Evolutionary conservation across 1,140 invertebrate species (phyloP), one percentile per base, ranked within the genome.

Genomic region (Euura lappo): DNA sequence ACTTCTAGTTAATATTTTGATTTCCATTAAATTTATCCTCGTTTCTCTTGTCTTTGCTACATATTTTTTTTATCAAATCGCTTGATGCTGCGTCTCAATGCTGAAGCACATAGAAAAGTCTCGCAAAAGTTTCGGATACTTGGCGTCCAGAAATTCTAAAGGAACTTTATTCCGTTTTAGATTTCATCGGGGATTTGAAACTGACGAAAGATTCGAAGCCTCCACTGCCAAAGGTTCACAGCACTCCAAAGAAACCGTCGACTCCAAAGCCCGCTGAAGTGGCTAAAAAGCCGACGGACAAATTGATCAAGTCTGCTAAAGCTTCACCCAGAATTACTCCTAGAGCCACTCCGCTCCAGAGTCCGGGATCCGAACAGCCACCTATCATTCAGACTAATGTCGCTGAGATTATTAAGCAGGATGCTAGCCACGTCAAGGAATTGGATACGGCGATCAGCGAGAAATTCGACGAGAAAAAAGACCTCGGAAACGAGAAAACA

Each of bases 311-410:
- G 73, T 87, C 83, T 69, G 79, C 85, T n/a, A 87, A 84, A 78
- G 84, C 86, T 6, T 89, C 88, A 3, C 87, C 88, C 2, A 84
- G 88, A 45, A 80, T 83, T 66, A 90, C 89, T 11, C 89, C 90
- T 5, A 89, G 86, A 74, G 87, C 88, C 42, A 91, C 90, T 46
- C 90, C 90, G 3, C 75, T 90, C 65, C 89, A 90, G 71, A 91
- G 90, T 75, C 90, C 90, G 0, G 86, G 86, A 3, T 81, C 84
- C 44, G 90, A 91, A 76, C 81, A 85, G 64, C 82, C 83, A 7
- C 80, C 85, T 1, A 74, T 86, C 6, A 81, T 82, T 67, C 81
- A 84, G 74, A 83, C 89, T 77, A 77, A 80, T 68, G 80, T 80
- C 45, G 67, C 71, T 4, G 85, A 89, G 47, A 88, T 88, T 74